Conservation (phyloP, 2,888 invertebrate species). For the Torymus tubicola region DNA sequence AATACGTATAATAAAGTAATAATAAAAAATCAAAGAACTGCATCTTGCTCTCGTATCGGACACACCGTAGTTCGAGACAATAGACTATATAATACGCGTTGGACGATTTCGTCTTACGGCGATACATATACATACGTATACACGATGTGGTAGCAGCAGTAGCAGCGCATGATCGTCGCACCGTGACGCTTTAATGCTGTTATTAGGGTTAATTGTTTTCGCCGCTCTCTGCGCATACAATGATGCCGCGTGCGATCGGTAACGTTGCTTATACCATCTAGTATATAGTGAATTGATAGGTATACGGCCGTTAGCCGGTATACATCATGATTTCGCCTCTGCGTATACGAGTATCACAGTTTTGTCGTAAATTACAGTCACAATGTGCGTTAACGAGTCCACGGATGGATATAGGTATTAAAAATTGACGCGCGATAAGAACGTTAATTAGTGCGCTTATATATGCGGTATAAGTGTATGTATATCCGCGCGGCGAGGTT, state of each 20-base stretch:
- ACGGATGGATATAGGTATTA: not conserved
- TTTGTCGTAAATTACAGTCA: conserved; percentile 64
- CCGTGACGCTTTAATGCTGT: conserved; percentile 70
- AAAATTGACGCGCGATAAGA: not conserved
- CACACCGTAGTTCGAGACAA: not conserved
- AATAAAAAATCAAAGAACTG: too few species aligned
- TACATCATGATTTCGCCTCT: conserved; percentile 64
- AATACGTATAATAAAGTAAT: too few species aligned
- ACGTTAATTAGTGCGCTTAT: conserved; percentile 6
- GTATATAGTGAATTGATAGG: conserved; percentile 61
- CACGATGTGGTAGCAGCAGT: not conserved
- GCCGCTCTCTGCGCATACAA: conserved; percentile 57
- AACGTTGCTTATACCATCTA: too few species aligned
- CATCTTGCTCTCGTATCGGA: too few species aligned
- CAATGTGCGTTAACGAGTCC: conserved; percentile 25
- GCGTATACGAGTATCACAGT: conserved; percentile 39
- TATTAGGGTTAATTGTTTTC: conserved; percentile 73
- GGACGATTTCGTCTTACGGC: not conserved
- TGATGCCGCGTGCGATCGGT: conserved; percentile 59
- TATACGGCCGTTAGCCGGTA: conserved; percentile 61
- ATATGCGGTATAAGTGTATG: not conserved
- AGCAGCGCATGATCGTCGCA: conserved; percentile 15
- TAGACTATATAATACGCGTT: conserved; percentile 22
- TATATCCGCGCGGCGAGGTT: too few species aligned
- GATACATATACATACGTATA: too few species aligned